Percentiles rank a stretch among this genome's conserved stretches.
Conservation (phyloP, 1,140 invertebrate genomes). For the Probaryconus sp. region DNA sequence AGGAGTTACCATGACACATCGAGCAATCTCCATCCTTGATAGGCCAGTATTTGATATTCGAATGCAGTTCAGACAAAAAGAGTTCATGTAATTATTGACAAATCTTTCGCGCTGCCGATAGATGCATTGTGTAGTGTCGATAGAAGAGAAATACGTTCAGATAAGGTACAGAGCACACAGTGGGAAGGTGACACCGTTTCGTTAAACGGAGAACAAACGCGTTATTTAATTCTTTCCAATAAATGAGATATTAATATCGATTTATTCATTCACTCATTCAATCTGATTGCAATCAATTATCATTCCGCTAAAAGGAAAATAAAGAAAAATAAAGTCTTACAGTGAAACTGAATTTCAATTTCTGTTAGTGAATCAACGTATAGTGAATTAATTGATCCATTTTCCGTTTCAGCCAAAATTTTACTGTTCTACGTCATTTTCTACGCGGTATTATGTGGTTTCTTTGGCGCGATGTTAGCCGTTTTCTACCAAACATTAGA, state of each 20-base stretch:
- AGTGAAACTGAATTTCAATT: too few relatives aligned
- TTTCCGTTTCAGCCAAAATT: conserved; percentile 92
- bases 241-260: conserved; percentile 29
- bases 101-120: conserved; percentile 30
- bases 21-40: conserved; percentile 20
- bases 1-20: conserved; percentile 18
- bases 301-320: too few relatives aligned
- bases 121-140: conserved; percentile 15
- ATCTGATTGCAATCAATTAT: conserved; percentile 12
- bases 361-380: too few relatives aligned
- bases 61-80: conserved; percentile 11
- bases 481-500: conserved; percentile 96
- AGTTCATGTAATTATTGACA: conserved; percentile 39
- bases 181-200: conserved; percentile 35
- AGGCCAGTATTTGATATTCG: conserved; percentile 25
- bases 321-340: too few relatives aligned
- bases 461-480: conserved; percentile 93
- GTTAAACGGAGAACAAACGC: conserved; percentile 20
- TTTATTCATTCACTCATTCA: conserved; percentile 8
- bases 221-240: conserved; percentile 26
- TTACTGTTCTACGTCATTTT: conserved; percentile 96
- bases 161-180: conserved; percentile 25
- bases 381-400: too few relatives aligned
- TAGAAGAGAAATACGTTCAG: neutral
- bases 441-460: conserved; percentile 91